These are phyloP conservation scores for Pseudomugil gertrudae DNA, from an alignment of 2,797 vertebrate genomes.

Conservation along the genomic window DNA sequence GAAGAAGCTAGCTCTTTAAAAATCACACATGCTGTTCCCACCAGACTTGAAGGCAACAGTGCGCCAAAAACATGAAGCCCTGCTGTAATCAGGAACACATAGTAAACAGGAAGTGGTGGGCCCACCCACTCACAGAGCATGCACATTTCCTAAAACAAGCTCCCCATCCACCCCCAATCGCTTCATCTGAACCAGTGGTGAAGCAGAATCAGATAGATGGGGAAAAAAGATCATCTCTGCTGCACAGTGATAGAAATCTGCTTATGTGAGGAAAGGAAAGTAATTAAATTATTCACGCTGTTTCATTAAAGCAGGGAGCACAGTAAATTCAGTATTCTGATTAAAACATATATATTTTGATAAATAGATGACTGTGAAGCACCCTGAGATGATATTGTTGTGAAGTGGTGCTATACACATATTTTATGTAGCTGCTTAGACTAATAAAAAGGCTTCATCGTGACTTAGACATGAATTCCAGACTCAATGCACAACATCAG, in stretches of 20 bases:
- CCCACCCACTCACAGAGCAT: slow-evolving; percentile 27
- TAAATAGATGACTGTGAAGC: no score
- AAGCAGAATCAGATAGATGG: not conserved
- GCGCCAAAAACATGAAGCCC: slow-evolving; percentile 15
- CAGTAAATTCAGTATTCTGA: no score
- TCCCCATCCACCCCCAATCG: not conserved
- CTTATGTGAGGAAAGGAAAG: fast-evolving
- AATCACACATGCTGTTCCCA: not conserved
- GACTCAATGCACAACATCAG: not conserved
- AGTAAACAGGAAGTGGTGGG: slow-evolving; percentile 63
- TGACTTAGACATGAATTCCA: not conserved
- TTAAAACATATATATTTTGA: no score
- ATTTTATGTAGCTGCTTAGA: no score
- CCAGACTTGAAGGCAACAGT: slow-evolving; percentile 11
- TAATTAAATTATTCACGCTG: not conserved
- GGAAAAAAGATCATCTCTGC: not conserved
- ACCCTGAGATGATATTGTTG: no score
- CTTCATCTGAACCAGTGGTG: not conserved
- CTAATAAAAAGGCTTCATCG: not conserved
- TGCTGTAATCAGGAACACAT: slow-evolving; percentile 22
- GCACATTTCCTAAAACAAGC: slow-evolving; percentile 39
- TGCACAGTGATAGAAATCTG: not conserved
- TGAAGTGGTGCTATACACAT: no score
- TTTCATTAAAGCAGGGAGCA: no score
- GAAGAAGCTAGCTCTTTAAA: not conserved